A percentile compares a stretch with the other conserved stretches of the same genome.
Conservation (phyloP, 2,797 vertebrate genomes). For the Paramormyrops hopkinsi region DNA sequence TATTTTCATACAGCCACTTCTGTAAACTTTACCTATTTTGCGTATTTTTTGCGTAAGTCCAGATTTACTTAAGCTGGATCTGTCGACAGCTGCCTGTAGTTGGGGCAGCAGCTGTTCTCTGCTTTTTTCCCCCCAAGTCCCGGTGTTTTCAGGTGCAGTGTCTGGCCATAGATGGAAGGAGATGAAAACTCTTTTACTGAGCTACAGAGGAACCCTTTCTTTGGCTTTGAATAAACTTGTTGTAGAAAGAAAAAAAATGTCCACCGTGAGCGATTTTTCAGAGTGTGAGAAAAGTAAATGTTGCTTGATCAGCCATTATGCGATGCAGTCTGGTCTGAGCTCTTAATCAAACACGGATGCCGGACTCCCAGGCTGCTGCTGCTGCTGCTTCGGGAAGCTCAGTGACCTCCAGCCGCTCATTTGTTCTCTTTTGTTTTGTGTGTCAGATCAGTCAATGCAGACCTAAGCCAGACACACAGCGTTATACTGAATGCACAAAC, state of each 20-base stretch:
- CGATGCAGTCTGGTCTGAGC: constrained; percentile 35
- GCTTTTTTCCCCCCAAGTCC: not conserved
- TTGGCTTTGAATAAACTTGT: constrained; percentile 35
- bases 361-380: not conserved
- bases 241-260: constrained; percentile 4
- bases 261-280: not conserved
- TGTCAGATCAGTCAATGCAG: not conserved
- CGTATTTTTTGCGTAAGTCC: not conserved
- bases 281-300: constrained; percentile 40
- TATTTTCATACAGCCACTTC: not conserved
- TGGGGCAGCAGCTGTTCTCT: not conserved
- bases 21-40: not conserved
- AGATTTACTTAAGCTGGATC: not conserved
- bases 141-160: not conserved
- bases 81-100: not conserved
- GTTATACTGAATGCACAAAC: constrained; percentile 25
- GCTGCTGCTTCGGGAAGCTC: not conserved
- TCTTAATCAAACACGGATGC: constrained; percentile 26
- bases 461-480: not conserved
- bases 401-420: not conserved
- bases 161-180: not conserved
- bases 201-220: constrained; percentile 39
- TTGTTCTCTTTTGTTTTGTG: constrained; percentile 22
- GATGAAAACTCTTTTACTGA: not conserved
- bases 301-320: constrained; percentile 33